These are phyloP conservation scores for cattle (Bos taurus) DNA, from an alignment of 2,113 vertebrate species.

Conservation along the genomic window DNA sequence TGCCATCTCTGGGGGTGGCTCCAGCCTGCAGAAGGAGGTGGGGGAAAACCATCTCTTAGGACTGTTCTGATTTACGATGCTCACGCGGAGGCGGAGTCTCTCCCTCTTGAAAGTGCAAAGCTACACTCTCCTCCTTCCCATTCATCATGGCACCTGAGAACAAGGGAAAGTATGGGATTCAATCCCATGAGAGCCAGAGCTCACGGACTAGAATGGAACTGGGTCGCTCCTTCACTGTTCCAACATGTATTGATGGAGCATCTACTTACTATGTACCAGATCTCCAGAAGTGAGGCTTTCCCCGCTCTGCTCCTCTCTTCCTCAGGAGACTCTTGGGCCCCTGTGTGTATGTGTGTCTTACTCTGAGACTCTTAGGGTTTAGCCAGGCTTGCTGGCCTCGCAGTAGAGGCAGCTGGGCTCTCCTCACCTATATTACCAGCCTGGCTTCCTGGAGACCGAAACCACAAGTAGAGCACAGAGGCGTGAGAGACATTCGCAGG, in stretches of 20 bases:
- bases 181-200: not conserved
- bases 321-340: not conserved
- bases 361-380: not conserved
- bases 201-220: accelerated
- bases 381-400: not conserved
- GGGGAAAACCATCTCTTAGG: not conserved
- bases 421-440: not conserved
- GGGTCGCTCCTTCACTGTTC: not conserved
- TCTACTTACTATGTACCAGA: not conserved
- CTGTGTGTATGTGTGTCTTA: too few species aligned
- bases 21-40: not conserved
- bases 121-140: not conserved
- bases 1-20: too few species aligned
- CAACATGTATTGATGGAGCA: too few species aligned
- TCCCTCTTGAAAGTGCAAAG: not conserved
- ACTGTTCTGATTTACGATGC: not conserved
- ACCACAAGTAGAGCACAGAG: conserved; percentile 57
- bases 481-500: not conserved
- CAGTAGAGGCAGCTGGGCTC: not conserved
- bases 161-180: not conserved
- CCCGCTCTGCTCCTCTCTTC: not conserved
- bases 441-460: conserved; percentile 77
- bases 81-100: not conserved
- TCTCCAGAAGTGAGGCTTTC: not conserved
- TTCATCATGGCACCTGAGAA: not conserved